Evolutionary conservation across 64 coral and sea anemone species (phyloP), one percentile per base, ranked within the genome.

Genomic region (Acropora yongei): DNA sequence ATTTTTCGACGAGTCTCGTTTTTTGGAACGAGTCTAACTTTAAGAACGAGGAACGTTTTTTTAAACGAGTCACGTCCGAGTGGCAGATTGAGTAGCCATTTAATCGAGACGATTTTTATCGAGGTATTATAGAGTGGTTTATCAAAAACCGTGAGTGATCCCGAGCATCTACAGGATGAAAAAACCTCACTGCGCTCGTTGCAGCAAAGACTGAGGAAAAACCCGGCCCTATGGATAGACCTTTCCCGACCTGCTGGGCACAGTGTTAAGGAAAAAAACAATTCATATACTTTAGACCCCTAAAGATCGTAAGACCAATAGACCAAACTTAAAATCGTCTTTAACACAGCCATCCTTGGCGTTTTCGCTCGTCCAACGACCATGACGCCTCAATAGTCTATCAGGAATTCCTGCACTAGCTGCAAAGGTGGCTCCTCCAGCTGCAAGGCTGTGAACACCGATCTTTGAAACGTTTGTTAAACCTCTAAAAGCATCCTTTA

Each of bases 341-440:
- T 55, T 9, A 55, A 55, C 51, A 55, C 30, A 30, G 51, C 51
- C 51, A 55, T 55, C 51, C 51, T 55, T 55, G 51, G 51, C 51
- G 51, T 55, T 55, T 55, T 55, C 51, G 51, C 51, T 55, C 51
- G 51, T 9, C 51, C 51, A 55, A 55, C 51, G 51, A 55, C 51
- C 51, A 55, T 55, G 51, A 55, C 51, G 51, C 44, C 75, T 94
- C 11, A 94, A 89, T 14, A 89, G 48, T 57, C 87, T 79, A 82
- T 80, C 85, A 58, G 61, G 58, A 18, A 91, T 85, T 18, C 84
- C 76, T 41, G 42, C 68, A 82, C 85, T 94, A 44, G 88, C 87
- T 17, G 93, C 80, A 45, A 80, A 72, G 13, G 93, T 82, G 19
- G 80, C 93, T 84, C 93, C 93, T 73, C 87, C 93, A 9, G 68